A percentile compares a stretch with the other conserved stretches of the same genome.
These are phyloP conservation scores for Danionella cerebrum DNA, from an alignment of 2,113 vertebrate genomes.

Conservation along the genomic window DNA sequence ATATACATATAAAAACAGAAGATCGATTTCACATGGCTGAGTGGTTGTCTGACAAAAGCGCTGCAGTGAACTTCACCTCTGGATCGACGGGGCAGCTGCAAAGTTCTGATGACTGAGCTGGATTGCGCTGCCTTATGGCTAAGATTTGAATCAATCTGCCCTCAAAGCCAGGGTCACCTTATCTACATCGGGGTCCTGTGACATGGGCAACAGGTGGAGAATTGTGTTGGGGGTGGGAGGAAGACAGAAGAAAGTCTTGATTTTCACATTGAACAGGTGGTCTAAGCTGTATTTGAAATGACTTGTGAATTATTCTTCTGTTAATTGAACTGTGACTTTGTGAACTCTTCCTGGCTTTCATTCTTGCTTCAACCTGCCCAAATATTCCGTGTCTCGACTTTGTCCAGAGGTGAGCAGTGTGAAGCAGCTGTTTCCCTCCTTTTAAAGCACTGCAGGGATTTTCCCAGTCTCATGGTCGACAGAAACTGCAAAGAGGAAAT, in stretches of 20 bases:
- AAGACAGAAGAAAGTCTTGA: conserved; percentile 15
- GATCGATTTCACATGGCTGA: conserved; percentile 60
- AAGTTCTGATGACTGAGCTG: conserved; percentile 42
- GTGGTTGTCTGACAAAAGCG: conserved; percentile 69
- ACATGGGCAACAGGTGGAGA: conserved; percentile 45
- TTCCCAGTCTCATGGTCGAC: conserved; percentile 28
- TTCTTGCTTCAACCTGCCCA: conserved; percentile 63
- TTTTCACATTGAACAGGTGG: conserved; percentile 22
- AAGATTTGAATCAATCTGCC: conserved; percentile 37
- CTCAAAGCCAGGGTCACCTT: conserved; percentile 33
- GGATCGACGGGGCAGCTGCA: conserved; percentile 51
- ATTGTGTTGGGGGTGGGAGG: conserved; percentile 17
- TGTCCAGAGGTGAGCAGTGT: conserved; percentile 62
- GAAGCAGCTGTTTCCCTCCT: conserved; percentile 62
- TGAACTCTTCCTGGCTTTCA: conserved; percentile 53
- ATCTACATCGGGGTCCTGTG: conserved; percentile 44
- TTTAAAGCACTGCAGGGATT: conserved; percentile 45
- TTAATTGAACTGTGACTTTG: conserved; percentile 29
- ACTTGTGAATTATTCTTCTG: conserved; percentile 38
- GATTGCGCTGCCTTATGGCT: conserved; percentile 43
- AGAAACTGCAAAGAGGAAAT: background rate
- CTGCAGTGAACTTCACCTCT: conserved; percentile 42
- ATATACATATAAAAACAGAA: conserved; percentile 54
- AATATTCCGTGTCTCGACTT: conserved; percentile 58
- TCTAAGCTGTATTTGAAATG: conserved; percentile 7